Evolutionary conservation across 2,113 vertebrate genomes (phyloP).

Genomic region (Eolophus roseicapilla): DNA sequence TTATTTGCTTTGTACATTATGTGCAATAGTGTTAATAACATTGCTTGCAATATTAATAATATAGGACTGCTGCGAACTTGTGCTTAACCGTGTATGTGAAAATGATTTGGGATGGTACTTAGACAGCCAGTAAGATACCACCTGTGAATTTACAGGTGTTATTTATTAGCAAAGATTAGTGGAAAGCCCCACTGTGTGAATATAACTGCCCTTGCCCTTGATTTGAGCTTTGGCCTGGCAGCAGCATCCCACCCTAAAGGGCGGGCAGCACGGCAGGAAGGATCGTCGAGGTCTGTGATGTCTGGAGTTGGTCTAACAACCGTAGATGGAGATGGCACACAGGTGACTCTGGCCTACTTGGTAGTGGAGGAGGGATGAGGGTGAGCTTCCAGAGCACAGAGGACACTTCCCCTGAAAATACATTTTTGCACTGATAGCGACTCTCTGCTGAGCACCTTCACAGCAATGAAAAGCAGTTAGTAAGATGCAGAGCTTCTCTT

Average conservation of each 20-base stretch:
- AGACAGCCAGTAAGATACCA: neutral
- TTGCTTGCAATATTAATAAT: neutral
- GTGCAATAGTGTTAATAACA: neutral
- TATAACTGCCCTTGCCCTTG: neutral
- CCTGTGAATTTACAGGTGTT: neutral
- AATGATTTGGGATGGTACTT: neutral
- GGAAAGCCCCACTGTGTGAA: neutral
- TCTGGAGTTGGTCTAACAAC: neutral
- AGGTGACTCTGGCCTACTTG: neutral
- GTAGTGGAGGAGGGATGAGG: neutral
- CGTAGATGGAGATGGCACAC: neutral
- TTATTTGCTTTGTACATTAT: too few relatives aligned
- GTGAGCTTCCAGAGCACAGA: neutral
- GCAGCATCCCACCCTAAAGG: fast-evolving
- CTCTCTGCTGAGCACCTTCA: neutral
- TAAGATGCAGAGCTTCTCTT: neutral
- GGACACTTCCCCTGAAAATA: neutral
- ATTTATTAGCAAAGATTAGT: neutral
- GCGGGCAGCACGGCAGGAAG: fast-evolving
- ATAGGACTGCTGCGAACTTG: neutral
- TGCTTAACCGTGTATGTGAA: neutral
- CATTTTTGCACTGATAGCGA: neutral
- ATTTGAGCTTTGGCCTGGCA: neutral
- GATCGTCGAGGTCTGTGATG: fast-evolving
- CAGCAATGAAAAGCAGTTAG: neutral